Percentiles rank a stretch among this genome's conserved stretches.
Conservation (phyloP, 2,113 vertebrate species). For the Scalopus aquaticus region DNA sequence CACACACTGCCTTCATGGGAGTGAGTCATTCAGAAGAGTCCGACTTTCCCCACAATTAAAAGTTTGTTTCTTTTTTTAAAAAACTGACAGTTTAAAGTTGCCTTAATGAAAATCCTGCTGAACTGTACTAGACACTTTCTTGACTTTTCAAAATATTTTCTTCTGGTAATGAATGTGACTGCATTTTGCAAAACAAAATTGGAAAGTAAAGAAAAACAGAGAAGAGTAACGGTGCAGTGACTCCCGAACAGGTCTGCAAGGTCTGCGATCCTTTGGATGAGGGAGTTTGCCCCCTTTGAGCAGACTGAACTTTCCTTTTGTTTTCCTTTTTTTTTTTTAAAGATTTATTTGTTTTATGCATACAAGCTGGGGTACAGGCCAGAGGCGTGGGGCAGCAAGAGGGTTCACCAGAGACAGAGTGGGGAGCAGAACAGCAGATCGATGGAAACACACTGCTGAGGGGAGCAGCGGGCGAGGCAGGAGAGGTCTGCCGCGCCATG, state of each 20-base stretch:
- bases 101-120: constrained; percentile 28
- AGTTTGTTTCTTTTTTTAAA: background rate
- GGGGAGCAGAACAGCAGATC: no score
- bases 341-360: no score
- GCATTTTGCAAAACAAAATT: background rate
- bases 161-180: background rate
- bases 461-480: no score
- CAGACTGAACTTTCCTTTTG: background rate
- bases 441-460: no score
- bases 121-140: background rate
- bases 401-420: no score
- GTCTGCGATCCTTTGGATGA: background rate
- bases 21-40: constrained; percentile 24
- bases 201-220: background rate
- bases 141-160: background rate
- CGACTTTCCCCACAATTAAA: background rate
- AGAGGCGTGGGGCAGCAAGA: no score
- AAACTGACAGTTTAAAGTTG: background rate
- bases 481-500: no score
- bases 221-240: background rate
- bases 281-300: background rate
- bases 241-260: background rate
- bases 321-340: constrained; percentile 63
- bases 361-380: no score
- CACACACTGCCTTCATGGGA: background rate